Conservation (phyloP, 2,797 vertebrate species). For the Merluccius polli region DNA sequence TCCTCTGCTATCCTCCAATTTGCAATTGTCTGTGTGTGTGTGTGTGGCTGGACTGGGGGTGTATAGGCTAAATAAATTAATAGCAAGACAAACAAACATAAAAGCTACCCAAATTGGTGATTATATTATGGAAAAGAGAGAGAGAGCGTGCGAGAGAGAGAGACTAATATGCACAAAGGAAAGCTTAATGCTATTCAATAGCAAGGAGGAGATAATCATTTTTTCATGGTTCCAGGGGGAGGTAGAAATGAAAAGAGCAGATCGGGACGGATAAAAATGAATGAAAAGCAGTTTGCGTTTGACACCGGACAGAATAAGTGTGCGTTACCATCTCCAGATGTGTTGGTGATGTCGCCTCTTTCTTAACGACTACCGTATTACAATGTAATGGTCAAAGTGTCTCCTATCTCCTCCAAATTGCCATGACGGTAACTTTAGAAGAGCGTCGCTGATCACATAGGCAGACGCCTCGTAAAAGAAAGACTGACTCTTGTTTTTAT, state of each 20-base stretch:
- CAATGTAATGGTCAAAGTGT: background rate
- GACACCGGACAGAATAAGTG: background rate
- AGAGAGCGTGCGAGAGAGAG: background rate
- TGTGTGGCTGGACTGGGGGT: background rate
- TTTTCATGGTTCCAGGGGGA: conserved; percentile 2
- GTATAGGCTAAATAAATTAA: background rate
- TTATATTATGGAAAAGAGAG: background rate
- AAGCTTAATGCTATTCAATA: background rate
- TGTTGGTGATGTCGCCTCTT: background rate
- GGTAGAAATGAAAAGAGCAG: background rate
- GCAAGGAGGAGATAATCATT: background rate
- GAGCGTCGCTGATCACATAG: background rate
- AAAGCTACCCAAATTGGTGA: background rate
- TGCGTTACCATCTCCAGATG: background rate
- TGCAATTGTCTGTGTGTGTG: background rate
- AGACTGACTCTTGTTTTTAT: no score
- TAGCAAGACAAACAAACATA: conserved; percentile 4
- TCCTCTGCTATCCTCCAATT: background rate
- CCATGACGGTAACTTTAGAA: background rate
- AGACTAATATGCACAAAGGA: conserved; percentile 1
- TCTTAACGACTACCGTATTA: background rate
- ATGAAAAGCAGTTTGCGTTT: background rate
- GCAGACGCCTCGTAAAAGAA: background rate
- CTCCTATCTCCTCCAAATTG: background rate
- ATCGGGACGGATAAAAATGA: background rate